These are phyloP conservation scores for Morbakka virulenta DNA, from an alignment of 30 jellyfish, hydroid and myxozoan species.

Conservation along the genomic window DNA sequence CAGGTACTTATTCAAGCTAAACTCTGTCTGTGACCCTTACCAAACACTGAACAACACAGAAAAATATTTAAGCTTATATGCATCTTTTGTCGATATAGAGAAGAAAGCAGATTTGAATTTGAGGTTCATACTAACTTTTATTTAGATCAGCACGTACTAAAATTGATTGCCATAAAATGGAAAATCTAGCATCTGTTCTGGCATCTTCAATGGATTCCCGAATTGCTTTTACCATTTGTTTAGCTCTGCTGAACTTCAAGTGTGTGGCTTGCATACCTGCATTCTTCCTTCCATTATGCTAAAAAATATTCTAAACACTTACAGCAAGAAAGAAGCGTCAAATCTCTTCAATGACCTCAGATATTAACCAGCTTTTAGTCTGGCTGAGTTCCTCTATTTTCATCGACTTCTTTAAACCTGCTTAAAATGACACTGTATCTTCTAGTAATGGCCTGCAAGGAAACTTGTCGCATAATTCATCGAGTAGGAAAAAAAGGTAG, in stretches of 20 bases:
- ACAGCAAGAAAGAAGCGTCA: conserved; percentile 49
- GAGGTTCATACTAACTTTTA: no score
- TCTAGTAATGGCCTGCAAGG: conserved; percentile 27
- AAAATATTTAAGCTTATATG: conserved; percentile 2
- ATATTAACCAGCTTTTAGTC: conserved; percentile 45
- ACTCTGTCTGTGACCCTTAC: no score
- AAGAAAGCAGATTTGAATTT: conserved; percentile 15
- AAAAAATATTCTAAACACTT: conserved; percentile 40
- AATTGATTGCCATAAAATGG: no score
- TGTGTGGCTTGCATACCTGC: conserved; percentile 33
- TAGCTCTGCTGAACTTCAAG: conserved; percentile 31
- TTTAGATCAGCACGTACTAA: no score
- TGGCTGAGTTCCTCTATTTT: conserved; percentile 23
- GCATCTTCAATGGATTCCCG: conserved; percentile 33
- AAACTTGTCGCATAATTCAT: conserved; percentile 31
- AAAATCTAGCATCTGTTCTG: conserved; percentile 1
- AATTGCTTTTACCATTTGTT: conserved; percentile 3
- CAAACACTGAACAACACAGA: conserved; percentile 30
- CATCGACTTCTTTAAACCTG: conserved; percentile 28
- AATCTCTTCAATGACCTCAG: conserved; percentile 21
- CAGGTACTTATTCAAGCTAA: neutral
- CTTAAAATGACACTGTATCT: conserved; percentile 7
- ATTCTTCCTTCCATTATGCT: conserved; percentile 36
- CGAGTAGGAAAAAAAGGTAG: conserved; percentile 35
- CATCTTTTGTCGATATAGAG: conserved; percentile 23